Evolutionary conservation across 2,888 invertebrate species (phyloP), one percentile per base, ranked within the genome.

Genomic region (Drosophila recens): DNA sequence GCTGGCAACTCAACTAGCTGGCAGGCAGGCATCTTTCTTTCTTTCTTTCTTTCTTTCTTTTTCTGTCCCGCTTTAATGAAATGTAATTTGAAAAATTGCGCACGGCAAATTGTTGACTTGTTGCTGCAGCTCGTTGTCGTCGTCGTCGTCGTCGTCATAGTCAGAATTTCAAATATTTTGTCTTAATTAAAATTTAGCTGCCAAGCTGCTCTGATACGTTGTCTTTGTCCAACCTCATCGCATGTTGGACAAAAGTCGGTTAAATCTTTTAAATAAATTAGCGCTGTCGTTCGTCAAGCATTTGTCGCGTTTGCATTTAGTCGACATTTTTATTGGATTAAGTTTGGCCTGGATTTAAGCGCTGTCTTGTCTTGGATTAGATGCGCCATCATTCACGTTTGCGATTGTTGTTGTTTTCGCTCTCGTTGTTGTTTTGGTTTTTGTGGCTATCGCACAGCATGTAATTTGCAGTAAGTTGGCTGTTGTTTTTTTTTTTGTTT

Each of bases 261-360:
- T 75, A 86, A 80, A 69, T 66, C 78, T 82, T 76, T 76, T 71
- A 81, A 76, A 81, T 82, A 83, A 83, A 87, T 84, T 83, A 81
- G 70, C 87, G 81, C 79, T 80, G 84, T 81, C 84, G 79, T 67
- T 84, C 84, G 74, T 87, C 83, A 86, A 80, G 81, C 77, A 81
- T 85, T 87, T 85, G 86, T 87, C 80, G 87, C 76, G 68, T 82
- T 82, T 87, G 82, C 82, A 87, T 85, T 85, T 79, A 73, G 72
- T 77, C 80, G 87, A 83, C 85, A 86, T 80, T 88, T 88, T 86
- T 88, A 85, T 85, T 85, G 88, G 86, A 74, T 80, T 86, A 81
- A 81, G 81, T 72, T 79, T 88, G 85, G 78, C 88, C 88, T 81
- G 86, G 81, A 75, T 85, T 86, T 71, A 72, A 62, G 71, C 65